phyloP scores from a whole-genome alignment of 1,140 invertebrate species.

The Trichonephila clavipes region DNA sequence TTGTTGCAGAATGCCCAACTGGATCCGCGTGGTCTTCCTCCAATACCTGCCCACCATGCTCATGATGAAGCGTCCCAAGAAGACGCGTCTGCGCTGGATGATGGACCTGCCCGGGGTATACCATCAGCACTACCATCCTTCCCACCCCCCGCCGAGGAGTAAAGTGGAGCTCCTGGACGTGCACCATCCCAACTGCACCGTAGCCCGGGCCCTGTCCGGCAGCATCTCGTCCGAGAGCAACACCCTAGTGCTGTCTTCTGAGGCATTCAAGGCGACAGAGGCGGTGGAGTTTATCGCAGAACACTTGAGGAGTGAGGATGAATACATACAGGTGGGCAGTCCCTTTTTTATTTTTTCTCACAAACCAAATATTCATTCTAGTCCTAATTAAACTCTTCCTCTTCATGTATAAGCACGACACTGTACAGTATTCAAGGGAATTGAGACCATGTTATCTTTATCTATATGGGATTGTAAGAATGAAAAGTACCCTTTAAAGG shows the following conservation, averaged over 20 bases:
- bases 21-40: slow-evolving; percentile 94
- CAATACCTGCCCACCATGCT: slow-evolving; percentile 89
- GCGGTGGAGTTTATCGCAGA: slow-evolving; percentile 97
- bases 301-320: slow-evolving; percentile 96
- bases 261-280: slow-evolving; percentile 93
- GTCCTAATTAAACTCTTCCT: too few relatives aligned
- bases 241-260: slow-evolving; percentile 81
- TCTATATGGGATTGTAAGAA: too few relatives aligned
- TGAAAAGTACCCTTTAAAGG: too few relatives aligned
- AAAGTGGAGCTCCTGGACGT: slow-evolving; percentile 62
- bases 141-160: background rate
- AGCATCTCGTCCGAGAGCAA: slow-evolving; percentile 60
- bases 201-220: slow-evolving; percentile 53
- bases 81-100: slow-evolving; percentile 72
- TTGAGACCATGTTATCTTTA: too few relatives aligned
- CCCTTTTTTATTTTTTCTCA: too few relatives aligned
- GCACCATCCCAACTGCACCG: slow-evolving; percentile 75
- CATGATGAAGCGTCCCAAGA: slow-evolving; percentile 79
- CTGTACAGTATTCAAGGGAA: too few relatives aligned
- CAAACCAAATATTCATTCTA: too few relatives aligned
- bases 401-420: too few relatives aligned
- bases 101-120: slow-evolving; percentile 76
- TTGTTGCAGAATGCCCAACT: slow-evolving; percentile 86
- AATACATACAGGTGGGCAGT: slow-evolving; percentile 87
- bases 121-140: slow-evolving; percentile 72